A percentile compares a stretch with the other conserved stretches of the same genome.
Conservation (phyloP, 1,140 invertebrate genomes). For the Pogonognathellus flavescens region DNA sequence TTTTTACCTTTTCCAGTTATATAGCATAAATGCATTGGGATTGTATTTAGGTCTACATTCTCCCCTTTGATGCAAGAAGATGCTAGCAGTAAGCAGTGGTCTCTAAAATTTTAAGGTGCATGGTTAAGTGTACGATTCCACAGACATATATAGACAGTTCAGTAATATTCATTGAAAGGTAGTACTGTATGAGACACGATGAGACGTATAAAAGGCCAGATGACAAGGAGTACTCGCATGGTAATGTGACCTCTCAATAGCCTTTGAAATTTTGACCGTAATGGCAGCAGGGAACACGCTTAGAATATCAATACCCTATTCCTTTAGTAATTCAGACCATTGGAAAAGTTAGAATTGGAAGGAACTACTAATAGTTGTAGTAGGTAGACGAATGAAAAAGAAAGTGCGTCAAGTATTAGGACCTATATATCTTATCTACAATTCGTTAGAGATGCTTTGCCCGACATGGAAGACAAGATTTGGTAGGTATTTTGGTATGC, state of each 20-base stretch:
- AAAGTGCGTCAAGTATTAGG: neutral
- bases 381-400: neutral
- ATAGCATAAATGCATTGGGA: too few relatives aligned
- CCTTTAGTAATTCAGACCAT: slow-evolving; percentile 2
- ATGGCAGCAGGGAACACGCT: neutral
- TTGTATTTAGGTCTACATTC: too few relatives aligned
- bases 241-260: slow-evolving; percentile 28
- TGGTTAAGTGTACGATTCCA: too few relatives aligned
- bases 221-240: neutral
- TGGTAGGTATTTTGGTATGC: neutral
- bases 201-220: neutral
- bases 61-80: too few relatives aligned
- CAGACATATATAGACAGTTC: too few relatives aligned
- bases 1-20: too few relatives aligned
- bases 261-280: slow-evolving; percentile 20
- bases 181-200: neutral
- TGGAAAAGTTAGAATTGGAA: slow-evolving; percentile 7
- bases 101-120: too few relatives aligned
- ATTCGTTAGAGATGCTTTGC: neutral
- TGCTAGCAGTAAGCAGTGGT: too few relatives aligned
- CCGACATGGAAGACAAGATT: neutral
- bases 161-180: too few relatives aligned
- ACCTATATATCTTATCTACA: neutral
- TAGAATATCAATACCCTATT: slow-evolving; percentile 9
- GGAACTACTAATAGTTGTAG: neutral